Evolutionary conservation across 2,797 vertebrate genomes (phyloP), one percentile per base, ranked within the genome.

Genomic region (Syngnathus acus): DNA sequence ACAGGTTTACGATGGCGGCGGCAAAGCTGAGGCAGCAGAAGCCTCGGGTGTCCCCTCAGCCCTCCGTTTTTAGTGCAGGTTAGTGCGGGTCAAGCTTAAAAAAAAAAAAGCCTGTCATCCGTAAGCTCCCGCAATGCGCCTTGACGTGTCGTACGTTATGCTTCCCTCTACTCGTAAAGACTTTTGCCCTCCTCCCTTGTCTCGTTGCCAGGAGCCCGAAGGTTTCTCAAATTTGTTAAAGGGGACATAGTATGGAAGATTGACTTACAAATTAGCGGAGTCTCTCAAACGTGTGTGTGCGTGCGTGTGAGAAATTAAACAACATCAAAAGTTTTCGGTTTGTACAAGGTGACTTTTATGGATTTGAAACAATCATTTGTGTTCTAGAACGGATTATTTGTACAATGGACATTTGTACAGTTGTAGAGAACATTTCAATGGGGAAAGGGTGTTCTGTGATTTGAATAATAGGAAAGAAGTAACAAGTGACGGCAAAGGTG

Each of bases 11-110:
- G 21, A 54, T 32, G 32, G 32, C 9, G 32, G 32, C 9, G 3
- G 51, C 21, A 54, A 54, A 54, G 51, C n/a, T 54, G 51, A 54
- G 51, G n/a, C n/a, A 23, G 51, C 51, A 23, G 51, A 54, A 21
- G 51, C 21, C 51, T 54, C 21, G 23, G 51, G 51, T 54, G 51
- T 54, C 2, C 21, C 48, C 48, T 19, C 17, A 6, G 32, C 32
- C 19, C 51, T 10, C 9, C 21, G 21, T 19, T 54, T 53, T 54
- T 54, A 54, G n/a, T 21, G 51, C 51, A 54, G 51, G 51, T 54
- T 54, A 54, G 51, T 54, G 51, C 9, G 9, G 51, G 51, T 54
- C 51, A 54, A 54, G 8, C 51, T 54, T 54, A 9, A 10, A 54
- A 54, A 50, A 50, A 19, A 50, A 50, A 54, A 54, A 54, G n/a